Evolutionary conservation across 2,797 vertebrate genomes (phyloP), one percentile per base, ranked within the genome.

Genomic region (Acrossocheilus fasciatus): DNA sequence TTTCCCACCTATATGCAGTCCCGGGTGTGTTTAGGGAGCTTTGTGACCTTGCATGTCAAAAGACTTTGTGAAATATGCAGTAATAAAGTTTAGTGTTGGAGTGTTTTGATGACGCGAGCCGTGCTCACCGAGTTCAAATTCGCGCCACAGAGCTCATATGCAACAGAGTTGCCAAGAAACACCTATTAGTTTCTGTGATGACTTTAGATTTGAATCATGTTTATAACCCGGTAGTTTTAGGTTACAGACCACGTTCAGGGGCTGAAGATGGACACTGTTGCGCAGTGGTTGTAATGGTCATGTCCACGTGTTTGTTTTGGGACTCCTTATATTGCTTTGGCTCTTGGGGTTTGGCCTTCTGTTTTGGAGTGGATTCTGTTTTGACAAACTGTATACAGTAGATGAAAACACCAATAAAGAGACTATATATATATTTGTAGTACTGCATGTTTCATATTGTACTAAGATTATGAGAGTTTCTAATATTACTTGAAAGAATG

Each of bases 61-160:
- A 77, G 4, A 17, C 9, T 36, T 47, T 2, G 11, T 78, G 2
- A 20, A 69, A 43, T 54, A 1, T 15, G 18, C 17, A 54, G 10
- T n/a, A 41, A 39, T 84, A 52, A 68, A 69, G 75, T 78, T 30
- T 26, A 15, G 30, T 17, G 30, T 20, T 15, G 10, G 14, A 26
- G 36, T 85, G 84, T 85, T 79, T 80, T 62, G 66, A 30, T 17
- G 84, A 36, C n/a, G 39, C 64, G n/a, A 39, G 59, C 20, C 26
- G 6, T 20, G 45, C 45, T 17, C 62, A 18, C 17, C 11, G n/a
- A 72, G 66, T 79, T 69, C 52, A 85, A 72, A 85, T 70, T 72
- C 75, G 83, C 83, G 75, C 64, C 75, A 72, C 57, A 41, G 62
- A 18, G 64, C 10, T 54, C 18, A 30, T 39, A 54, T 43, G 10